A percentile compares a stretch with the other conserved stretches of the same genome.
These are phyloP conservation scores for Anabas testudineus DNA, from an alignment of 2,797 vertebrate species.

Conservation along the genomic window DNA sequence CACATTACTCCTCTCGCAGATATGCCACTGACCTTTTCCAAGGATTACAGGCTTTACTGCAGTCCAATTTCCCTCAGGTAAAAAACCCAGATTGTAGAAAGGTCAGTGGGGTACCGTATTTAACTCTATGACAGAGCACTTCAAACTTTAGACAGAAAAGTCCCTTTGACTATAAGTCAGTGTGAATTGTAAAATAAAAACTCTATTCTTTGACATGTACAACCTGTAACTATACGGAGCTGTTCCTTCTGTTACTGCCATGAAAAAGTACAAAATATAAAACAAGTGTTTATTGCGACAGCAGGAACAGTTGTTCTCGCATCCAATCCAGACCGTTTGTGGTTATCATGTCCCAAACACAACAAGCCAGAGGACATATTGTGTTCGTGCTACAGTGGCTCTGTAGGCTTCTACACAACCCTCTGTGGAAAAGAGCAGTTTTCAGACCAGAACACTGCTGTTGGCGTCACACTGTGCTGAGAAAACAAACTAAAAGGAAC, in stretches of 20 bases:
- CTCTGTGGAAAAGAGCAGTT: slow-evolving; percentile 37
- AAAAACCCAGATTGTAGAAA: slow-evolving; percentile 57
- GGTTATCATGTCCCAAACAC: slow-evolving; percentile 55
- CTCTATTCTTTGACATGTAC: not conserved
- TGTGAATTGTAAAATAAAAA: slow-evolving; percentile 22
- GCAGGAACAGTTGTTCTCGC: slow-evolving; percentile 30
- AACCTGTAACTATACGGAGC: too few relatives aligned
- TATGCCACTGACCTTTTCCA: slow-evolving; percentile 58
- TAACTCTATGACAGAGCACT: slow-evolving; percentile 17
- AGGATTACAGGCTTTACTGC: slow-evolving; percentile 35
- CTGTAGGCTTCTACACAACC: slow-evolving; percentile 34
- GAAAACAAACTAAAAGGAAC: slow-evolving; percentile 31
- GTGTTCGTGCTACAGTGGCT: slow-evolving; percentile 46
- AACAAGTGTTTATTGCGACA: slow-evolving; percentile 1
- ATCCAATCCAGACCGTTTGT: slow-evolving; percentile 25
- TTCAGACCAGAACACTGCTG: slow-evolving; percentile 31
- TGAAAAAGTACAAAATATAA: not conserved
- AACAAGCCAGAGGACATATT: slow-evolving; percentile 48
- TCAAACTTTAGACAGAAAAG: slow-evolving; percentile 17
- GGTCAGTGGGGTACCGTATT: slow-evolving; percentile 30
- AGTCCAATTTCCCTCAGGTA: slow-evolving; percentile 26
- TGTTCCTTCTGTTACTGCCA: slow-evolving; percentile 4
- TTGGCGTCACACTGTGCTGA: not conserved
- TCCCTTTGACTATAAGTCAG: slow-evolving; percentile 24
- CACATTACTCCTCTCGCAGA: slow-evolving; percentile 31